Percentiles rank a stretch among this genome's conserved stretches.
Conservation (phyloP, 2,888 invertebrate species). For the Acronicta aceris region DNA sequence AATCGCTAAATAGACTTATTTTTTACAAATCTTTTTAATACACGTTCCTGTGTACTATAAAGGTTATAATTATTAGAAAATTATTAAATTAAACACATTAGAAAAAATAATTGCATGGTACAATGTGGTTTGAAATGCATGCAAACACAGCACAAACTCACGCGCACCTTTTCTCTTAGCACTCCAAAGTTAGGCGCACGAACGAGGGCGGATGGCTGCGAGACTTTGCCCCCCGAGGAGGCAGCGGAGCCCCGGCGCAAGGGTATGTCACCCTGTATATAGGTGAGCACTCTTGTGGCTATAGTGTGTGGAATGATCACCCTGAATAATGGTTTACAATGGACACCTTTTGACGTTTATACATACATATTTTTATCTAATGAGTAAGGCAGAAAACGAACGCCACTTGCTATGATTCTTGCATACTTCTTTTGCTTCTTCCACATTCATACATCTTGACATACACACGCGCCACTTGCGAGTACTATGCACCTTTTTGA, state of each 20-base stretch:
- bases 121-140: conserved; percentile 19
- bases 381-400: no score
- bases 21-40: no score
- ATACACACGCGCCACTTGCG: no score
- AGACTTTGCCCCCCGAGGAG: conserved; percentile 66
- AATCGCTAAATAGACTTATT: no score
- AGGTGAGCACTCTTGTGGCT: conserved; percentile 62
- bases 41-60: no score
- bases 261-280: conserved; percentile 73
- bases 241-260: conserved; percentile 70
- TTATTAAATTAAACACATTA: no score
- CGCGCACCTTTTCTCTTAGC: conserved; percentile 55
- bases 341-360: conserved; percentile 7
- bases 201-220: conserved; percentile 84
- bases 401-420: no score
- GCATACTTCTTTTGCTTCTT: no score
- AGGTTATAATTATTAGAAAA: no score
- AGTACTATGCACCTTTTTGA: no score
- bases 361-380: neutral
- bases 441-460: no score
- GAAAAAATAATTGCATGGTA: no score
- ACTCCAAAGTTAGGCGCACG: conserved; percentile 78
- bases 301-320: conserved; percentile 46
- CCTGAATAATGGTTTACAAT: conserved; percentile 12
- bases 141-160: conserved; percentile 31